phyloP scores from a whole-genome alignment of 2,113 vertebrate genomes.

The Myiagra hebetior region DNA sequence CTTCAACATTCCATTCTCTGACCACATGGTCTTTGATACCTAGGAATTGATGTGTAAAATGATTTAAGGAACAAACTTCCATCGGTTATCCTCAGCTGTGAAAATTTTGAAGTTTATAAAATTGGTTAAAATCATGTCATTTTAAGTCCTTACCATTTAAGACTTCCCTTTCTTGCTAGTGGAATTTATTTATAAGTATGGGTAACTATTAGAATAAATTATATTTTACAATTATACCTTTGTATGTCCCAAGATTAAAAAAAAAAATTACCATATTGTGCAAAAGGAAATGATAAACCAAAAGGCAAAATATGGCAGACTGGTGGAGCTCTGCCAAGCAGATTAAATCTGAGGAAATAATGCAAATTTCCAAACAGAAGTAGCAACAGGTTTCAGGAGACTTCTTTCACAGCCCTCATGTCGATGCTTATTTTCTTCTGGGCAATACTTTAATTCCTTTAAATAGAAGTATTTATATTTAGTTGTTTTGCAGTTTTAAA shows the following conservation, averaged over 20 bases:
- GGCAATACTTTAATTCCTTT: not conserved
- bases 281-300: not conserved
- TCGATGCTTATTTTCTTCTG: not conserved
- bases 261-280: not conserved
- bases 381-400: constrained; percentile 28
- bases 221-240: not conserved
- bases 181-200: not conserved
- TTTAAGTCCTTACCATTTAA: not conserved
- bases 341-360: not conserved
- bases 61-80: not conserved
- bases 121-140: not conserved
- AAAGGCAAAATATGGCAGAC: not conserved
- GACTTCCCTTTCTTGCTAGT: not conserved
- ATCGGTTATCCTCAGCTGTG: not conserved
- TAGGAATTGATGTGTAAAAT: not conserved
- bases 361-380: not conserved
- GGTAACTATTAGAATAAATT: not conserved
- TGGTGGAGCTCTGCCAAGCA: not conserved
- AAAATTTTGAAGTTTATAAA: not conserved
- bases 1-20: not conserved
- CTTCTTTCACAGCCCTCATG: not conserved
- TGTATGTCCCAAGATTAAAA: not conserved
- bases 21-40: not conserved
- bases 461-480: not conserved
- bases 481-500: not conserved